These are phyloP conservation scores for Cecidostiba fungosa DNA, from an alignment of 2,888 invertebrate genomes.

Conservation along the genomic window DNA sequence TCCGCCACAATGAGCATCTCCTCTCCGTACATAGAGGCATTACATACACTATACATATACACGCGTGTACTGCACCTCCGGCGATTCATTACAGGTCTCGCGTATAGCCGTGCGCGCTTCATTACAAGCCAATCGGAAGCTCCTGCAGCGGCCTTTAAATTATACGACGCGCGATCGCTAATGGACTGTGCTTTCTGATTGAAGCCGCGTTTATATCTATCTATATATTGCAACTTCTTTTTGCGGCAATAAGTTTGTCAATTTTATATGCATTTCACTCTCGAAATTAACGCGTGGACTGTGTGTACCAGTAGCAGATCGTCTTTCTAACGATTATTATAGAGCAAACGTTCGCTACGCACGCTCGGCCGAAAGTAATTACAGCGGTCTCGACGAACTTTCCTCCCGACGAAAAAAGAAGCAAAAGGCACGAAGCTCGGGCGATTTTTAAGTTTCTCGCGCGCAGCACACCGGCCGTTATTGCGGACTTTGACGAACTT, in stretches of 20 bases:
- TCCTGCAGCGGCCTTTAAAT: constrained; percentile 16
- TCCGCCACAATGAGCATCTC: constrained; percentile 23
- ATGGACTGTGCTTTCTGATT: neutral
- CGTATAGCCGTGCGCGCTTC: constrained; percentile 12
- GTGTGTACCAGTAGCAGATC: too few species aligned
- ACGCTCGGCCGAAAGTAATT: constrained; percentile 36
- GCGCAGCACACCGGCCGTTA: neutral
- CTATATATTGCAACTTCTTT: too few species aligned
- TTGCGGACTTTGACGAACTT: constrained; percentile 60
- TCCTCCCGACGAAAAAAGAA: neutral
- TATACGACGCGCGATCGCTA: constrained; percentile 29
- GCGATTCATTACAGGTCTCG: constrained; percentile 26
- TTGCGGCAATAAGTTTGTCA: neutral
- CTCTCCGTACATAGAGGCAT: neutral
- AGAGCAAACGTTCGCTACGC: too few species aligned
- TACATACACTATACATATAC: neutral
- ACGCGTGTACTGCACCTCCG: constrained; percentile 7
- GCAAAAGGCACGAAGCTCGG: constrained; percentile 9
- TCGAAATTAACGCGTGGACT: neutral
- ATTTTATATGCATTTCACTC: neutral
- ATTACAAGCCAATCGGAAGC: constrained; percentile 51
- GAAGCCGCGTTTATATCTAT: neutral
- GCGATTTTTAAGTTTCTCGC: constrained; percentile 61
- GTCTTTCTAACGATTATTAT: too few species aligned
- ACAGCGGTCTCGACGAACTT: constrained; percentile 49